These are phyloP conservation scores for Alectura lathami DNA, from an alignment of 2,113 vertebrate species.

Conservation along the genomic window DNA sequence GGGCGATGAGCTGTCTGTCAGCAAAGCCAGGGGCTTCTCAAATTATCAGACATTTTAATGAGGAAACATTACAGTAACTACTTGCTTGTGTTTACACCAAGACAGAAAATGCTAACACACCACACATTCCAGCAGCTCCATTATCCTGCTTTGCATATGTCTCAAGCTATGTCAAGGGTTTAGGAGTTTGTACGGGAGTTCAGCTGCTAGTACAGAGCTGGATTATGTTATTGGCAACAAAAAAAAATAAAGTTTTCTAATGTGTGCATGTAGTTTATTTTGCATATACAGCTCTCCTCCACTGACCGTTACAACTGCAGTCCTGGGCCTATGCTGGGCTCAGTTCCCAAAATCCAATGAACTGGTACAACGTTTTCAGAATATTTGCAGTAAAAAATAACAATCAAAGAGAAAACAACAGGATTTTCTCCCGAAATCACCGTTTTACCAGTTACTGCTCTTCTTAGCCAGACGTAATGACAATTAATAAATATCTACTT, in stretches of 20 bases:
- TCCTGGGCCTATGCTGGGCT: neutral
- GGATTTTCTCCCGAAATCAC: neutral
- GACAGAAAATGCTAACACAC: neutral
- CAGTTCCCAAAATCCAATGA: neutral
- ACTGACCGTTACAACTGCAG: neutral
- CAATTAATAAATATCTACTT: neutral
- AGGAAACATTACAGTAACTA: neutral
- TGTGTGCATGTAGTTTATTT: neutral
- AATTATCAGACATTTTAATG: neutral
- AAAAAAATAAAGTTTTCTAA: neutral
- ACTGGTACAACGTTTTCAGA: neutral
- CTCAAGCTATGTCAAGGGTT: accelerated
- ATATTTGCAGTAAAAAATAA: neutral
- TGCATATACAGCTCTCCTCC: neutral
- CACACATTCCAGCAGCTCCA: neutral
- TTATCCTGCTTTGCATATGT: neutral
- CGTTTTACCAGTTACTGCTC: neutral
- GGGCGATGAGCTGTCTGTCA: neutral
- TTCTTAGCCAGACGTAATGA: neutral
- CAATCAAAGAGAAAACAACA: neutral
- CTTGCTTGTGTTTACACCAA: neutral
- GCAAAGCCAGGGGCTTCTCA: neutral
- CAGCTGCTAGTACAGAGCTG: neutral
- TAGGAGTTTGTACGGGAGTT: neutral
- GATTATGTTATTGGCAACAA: neutral